Evolutionary conservation across 2,888 invertebrate species (phyloP).

Genomic region (Caenorhabditis sinica): DNA sequence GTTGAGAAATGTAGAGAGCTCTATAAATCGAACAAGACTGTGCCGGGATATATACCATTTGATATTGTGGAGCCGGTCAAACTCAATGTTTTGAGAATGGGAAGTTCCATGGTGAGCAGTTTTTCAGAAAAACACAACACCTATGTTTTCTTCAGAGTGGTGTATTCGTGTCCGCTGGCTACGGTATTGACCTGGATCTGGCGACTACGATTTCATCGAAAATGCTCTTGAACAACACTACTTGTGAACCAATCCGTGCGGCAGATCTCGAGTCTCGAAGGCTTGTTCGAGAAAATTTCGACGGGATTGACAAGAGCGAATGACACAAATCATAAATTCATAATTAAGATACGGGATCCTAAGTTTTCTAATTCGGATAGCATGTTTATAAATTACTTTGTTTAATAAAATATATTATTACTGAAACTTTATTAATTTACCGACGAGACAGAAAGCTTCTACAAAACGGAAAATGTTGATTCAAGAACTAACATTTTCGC

Average conservation of each 20-base stretch:
- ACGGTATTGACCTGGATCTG: conserved; percentile 82
- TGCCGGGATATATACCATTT: conserved; percentile 43
- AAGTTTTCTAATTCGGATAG: too few relatives aligned
- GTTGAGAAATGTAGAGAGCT: conserved; percentile 39
- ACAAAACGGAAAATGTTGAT: too few relatives aligned
- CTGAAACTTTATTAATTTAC: background rate
- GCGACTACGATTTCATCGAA: conserved; percentile 80
- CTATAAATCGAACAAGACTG: conserved; percentile 20
- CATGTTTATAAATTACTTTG: too few relatives aligned
- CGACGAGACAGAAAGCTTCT: too few relatives aligned
- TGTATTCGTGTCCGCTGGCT: conserved; percentile 84
- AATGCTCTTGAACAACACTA: conserved; percentile 76
- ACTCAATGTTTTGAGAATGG: conserved; percentile 49
- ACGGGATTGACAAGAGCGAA: conserved; percentile 34
- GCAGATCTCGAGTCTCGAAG: conserved; percentile 73
- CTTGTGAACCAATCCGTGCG: conserved; percentile 83
- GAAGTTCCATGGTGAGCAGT: conserved; percentile 31
- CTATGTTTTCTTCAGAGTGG: conserved; percentile 72
- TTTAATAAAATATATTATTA: too few relatives aligned
- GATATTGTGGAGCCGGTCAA: conserved; percentile 49
- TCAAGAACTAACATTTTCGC: too few relatives aligned
- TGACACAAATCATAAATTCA: too few relatives aligned
- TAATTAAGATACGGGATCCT: too few relatives aligned
- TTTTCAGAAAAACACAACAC: background rate
- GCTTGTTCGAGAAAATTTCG: conserved; percentile 63